These are phyloP conservation scores for Channa maculata DNA, from an alignment of 2,113 vertebrate genomes.

Conservation along the genomic window DNA sequence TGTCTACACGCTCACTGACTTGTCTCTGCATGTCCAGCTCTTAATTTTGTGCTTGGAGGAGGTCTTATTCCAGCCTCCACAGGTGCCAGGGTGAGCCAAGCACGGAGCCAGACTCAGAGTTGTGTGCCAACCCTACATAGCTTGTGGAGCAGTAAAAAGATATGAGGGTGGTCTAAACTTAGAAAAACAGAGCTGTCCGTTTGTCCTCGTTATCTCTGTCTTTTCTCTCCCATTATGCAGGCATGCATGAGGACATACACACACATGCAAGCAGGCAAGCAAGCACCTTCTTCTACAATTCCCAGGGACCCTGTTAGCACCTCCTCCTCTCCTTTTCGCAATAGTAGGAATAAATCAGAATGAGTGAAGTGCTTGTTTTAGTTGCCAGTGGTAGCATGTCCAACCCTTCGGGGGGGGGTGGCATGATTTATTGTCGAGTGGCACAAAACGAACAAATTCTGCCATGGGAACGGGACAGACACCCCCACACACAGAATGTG, in stretches of 20 bases:
- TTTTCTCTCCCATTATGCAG: slow-evolving; percentile 32
- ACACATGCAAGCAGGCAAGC: slow-evolving; percentile 27
- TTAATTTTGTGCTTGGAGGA: slow-evolving; percentile 50
- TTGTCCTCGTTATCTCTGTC: slow-evolving; percentile 34
- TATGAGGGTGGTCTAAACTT: slow-evolving; percentile 57
- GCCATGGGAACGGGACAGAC: slow-evolving; percentile 70
- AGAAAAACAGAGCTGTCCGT: slow-evolving; percentile 36
- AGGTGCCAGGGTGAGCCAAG: slow-evolving; percentile 51
- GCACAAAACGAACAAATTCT: slow-evolving; percentile 63
- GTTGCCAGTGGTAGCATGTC: slow-evolving; percentile 71
- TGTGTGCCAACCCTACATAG: slow-evolving; percentile 22
- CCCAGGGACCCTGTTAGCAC: slow-evolving; percentile 75
- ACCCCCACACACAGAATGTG: slow-evolving; percentile 56
- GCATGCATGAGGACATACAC: slow-evolving; percentile 14
- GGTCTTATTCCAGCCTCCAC: slow-evolving; percentile 36
- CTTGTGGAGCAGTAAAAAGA: slow-evolving; percentile 33
- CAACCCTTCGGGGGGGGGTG: slow-evolving; percentile 59
- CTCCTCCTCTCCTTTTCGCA: slow-evolving; percentile 59
- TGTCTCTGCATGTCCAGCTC: slow-evolving; percentile 19
- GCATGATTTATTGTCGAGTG: slow-evolving; percentile 75
- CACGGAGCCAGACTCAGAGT: slow-evolving; percentile 28
- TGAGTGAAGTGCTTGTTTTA: slow-evolving; percentile 79
- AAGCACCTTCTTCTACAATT: slow-evolving; percentile 54
- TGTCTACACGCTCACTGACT: neutral
- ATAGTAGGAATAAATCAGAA: slow-evolving; percentile 74